A percentile compares a stretch with the other conserved stretches of the same genome.
These are phyloP conservation scores for Myiotriccus ornatus DNA, from an alignment of 2,797 vertebrate species.

Conservation along the genomic window DNA sequence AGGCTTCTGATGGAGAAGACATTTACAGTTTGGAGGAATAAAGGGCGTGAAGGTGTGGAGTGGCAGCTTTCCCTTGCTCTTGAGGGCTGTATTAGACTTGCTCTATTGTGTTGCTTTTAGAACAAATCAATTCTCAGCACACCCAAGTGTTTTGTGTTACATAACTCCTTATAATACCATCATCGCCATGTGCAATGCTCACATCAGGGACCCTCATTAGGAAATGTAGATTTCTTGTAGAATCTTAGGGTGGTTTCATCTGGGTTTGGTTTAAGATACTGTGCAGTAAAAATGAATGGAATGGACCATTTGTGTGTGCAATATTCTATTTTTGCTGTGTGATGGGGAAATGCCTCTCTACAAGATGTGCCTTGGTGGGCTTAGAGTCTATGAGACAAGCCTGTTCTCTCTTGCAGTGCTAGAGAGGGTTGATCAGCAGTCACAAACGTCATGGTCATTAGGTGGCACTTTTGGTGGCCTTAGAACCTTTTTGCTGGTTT, in stretches of 20 bases:
- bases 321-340: not conserved
- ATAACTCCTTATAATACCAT: not conserved
- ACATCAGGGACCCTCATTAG: not conserved
- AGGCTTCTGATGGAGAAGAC: not conserved
- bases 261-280: not conserved
- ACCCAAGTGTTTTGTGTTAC: not conserved
- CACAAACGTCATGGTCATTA: not conserved
- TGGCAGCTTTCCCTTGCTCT: not conserved
- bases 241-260: not conserved
- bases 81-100: not conserved
- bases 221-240: not conserved
- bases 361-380: not conserved
- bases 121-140: not conserved
- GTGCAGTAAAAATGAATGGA: not conserved
- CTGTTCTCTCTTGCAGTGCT: not conserved
- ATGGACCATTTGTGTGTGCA: not conserved
- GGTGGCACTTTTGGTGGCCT: not conserved
- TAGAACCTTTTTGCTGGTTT: not conserved
- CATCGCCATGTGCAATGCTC: rapidly evolving
- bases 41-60: not conserved
- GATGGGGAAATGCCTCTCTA: not conserved
- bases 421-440: not conserved
- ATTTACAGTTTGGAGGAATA: not conserved
- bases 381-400: not conserved
- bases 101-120: not conserved